Percentiles rank a stretch among this genome's conserved stretches.
These are phyloP conservation scores for Drosophila trapezifrons DNA, from an alignment of 1,140 invertebrate species.

Conservation along the genomic window DNA sequence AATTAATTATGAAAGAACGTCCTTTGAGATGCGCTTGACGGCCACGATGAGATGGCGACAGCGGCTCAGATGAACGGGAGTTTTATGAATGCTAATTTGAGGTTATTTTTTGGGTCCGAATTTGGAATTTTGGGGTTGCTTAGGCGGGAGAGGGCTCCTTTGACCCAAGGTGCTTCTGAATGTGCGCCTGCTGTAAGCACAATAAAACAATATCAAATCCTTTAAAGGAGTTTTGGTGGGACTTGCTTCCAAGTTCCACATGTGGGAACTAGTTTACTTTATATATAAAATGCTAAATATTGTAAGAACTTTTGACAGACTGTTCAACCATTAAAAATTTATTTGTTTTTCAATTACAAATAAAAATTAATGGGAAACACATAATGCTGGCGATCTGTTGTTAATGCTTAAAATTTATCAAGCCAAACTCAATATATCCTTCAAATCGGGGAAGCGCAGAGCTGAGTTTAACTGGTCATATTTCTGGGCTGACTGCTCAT, in stretches of 20 bases:
- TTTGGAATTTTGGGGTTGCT: constrained; percentile 13
- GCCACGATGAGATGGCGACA: constrained; percentile 44
- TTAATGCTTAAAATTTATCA: not conserved
- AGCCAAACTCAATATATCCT: not conserved
- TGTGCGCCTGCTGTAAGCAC: constrained; percentile 37
- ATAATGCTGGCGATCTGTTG: not conserved
- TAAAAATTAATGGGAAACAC: not conserved
- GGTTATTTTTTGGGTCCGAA: constrained; percentile 22
- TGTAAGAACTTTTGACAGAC: too few species aligned
- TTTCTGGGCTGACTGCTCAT: constrained; percentile 42
- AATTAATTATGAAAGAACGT: constrained; percentile 74
- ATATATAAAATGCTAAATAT: too few species aligned
- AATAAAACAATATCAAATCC: not conserved
- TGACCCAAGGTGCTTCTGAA: constrained; percentile 44
- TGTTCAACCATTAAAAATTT: not conserved
- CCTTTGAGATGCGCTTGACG: constrained; percentile 61
- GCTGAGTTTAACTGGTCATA: constrained; percentile 23
- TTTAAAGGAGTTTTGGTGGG: too few species aligned
- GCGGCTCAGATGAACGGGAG: constrained; percentile 17
- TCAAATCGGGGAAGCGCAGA: not conserved
- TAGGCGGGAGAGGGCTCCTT: not conserved
- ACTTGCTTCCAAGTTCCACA: too few species aligned
- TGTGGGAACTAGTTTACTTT: too few species aligned
- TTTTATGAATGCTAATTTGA: constrained; percentile 61
- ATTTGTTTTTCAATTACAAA: not conserved